These are phyloP conservation scores for Metellina segmentata DNA, from an alignment of 2,888 invertebrate species.

Conservation along the genomic window DNA sequence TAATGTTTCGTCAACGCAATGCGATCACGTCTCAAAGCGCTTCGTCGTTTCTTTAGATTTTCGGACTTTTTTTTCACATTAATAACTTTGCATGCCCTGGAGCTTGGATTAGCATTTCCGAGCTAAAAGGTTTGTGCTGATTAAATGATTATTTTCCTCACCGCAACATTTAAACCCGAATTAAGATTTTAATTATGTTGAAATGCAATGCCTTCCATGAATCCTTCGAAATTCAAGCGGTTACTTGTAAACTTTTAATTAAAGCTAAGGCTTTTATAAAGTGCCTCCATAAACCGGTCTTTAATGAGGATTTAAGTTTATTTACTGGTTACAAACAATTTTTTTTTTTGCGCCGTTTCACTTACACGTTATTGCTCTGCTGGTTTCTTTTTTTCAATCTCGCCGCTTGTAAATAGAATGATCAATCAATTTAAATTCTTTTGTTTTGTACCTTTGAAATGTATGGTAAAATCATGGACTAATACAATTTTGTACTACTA, in stretches of 20 bases:
- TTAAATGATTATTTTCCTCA: background rate
- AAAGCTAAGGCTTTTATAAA: background rate
- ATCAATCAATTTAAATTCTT: background rate
- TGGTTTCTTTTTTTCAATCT: background rate
- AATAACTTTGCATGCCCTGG: background rate
- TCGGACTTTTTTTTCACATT: background rate
- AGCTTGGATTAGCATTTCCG: background rate
- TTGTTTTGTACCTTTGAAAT: too few species aligned
- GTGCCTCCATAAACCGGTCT: background rate
- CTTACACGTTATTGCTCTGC: background rate
- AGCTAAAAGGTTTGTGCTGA: background rate
- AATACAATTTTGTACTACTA: too few species aligned
- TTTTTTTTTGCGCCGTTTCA: background rate
- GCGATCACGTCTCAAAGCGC: background rate
- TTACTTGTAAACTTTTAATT: background rate
- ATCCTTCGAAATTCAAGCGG: background rate
- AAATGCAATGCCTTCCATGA: background rate
- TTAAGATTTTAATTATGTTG: background rate
- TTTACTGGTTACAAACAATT: background rate
- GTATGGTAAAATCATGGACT: too few species aligned
- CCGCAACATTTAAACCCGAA: background rate
- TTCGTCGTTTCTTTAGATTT: background rate
- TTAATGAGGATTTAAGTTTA: background rate
- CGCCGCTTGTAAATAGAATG: background rate
- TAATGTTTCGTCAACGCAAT: constrained; percentile 30